Conservation (phyloP, 2,888 invertebrate genomes). For the Mycalesis mineus region DNA sequence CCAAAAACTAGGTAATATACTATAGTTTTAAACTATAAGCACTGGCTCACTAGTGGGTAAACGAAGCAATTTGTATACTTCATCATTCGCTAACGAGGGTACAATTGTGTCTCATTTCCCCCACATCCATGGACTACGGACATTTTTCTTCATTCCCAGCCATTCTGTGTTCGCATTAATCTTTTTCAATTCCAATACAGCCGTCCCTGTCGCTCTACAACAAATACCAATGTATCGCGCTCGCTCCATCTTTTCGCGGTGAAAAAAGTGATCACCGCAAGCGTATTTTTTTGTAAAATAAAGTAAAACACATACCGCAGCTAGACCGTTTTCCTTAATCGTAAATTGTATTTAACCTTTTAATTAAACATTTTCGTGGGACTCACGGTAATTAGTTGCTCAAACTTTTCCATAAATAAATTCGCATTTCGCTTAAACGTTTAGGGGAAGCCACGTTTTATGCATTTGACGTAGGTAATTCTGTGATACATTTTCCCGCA, state of each 20-base stretch:
- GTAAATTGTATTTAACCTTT: slow-evolving; percentile 9
- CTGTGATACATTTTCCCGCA: no score
- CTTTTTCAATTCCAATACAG: slow-evolving; percentile 26
- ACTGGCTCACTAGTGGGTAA: background rate
- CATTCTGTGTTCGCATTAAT: slow-evolving; percentile 41
- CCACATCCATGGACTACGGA: slow-evolving; percentile 36
- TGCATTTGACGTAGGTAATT: background rate
- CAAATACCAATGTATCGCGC: slow-evolving; percentile 1
- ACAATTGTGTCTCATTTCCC: slow-evolving; percentile 37
- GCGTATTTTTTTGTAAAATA: background rate
- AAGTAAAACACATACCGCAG: slow-evolving; percentile 3
- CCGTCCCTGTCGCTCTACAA: slow-evolving; percentile 32
- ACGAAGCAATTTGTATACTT: slow-evolving; percentile 8
- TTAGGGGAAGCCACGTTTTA: background rate
- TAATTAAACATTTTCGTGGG: slow-evolving; percentile 8
- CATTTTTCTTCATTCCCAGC: slow-evolving; percentile 52
- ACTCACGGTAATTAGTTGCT: slow-evolving; percentile 4
- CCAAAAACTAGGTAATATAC: no score
- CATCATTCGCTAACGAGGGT: slow-evolving; percentile 38
- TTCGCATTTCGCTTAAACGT: background rate
- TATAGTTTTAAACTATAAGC: background rate
- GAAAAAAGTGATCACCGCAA: slow-evolving; percentile 1
- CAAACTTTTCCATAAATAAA: slow-evolving; percentile 4
- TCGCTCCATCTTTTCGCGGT: background rate
- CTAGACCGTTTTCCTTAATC: slow-evolving; percentile 4